Conservation (phyloP, 2,888 invertebrate species). For the Agrenia bidenticulata region DNA sequence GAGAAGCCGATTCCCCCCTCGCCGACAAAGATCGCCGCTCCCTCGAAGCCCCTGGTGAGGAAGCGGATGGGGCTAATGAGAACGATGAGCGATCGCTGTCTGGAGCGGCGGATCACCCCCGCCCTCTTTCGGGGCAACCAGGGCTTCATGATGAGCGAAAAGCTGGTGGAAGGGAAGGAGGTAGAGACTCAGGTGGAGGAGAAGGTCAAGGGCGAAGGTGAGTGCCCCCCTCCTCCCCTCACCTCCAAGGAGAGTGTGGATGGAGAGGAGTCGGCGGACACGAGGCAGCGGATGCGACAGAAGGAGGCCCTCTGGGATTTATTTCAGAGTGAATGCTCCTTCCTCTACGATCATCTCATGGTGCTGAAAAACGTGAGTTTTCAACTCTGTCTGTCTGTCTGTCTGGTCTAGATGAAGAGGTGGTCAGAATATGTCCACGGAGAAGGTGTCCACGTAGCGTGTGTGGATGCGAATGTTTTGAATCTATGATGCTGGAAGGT, state of each 20-base stretch:
- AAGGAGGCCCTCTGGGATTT: conserved; percentile 65
- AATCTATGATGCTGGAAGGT: no score
- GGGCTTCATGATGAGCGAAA: conserved; percentile 47
- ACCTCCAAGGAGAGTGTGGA: not conserved
- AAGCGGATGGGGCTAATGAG: conserved; percentile 52
- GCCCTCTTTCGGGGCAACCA: conserved; percentile 46
- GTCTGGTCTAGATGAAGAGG: no score
- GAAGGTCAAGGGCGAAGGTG: conserved; percentile 33
- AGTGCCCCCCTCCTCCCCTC: conserved; percentile 1
- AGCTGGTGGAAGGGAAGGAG: conserved; percentile 46
- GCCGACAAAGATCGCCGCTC: conserved; percentile 24
- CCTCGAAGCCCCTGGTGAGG: conserved; percentile 46
- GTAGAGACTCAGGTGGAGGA: conserved; percentile 4
- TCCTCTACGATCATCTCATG: conserved; percentile 65
- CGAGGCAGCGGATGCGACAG: conserved; percentile 47
- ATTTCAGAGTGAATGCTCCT: conserved; percentile 64
- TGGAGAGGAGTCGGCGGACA: conserved; percentile 27
- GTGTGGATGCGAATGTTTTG: no score
- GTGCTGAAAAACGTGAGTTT: conserved; percentile 63
- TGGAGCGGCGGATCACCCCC: conserved; percentile 53
- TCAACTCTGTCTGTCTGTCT: conserved; percentile 40
- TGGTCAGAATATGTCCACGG: no score
- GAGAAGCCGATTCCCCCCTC: not conserved
- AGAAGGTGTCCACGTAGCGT: no score
- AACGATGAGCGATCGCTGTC: conserved; percentile 55